phyloP scores from a whole-genome alignment of 2,797 vertebrate genomes.

The Pseudotriccus pelzelni region DNA sequence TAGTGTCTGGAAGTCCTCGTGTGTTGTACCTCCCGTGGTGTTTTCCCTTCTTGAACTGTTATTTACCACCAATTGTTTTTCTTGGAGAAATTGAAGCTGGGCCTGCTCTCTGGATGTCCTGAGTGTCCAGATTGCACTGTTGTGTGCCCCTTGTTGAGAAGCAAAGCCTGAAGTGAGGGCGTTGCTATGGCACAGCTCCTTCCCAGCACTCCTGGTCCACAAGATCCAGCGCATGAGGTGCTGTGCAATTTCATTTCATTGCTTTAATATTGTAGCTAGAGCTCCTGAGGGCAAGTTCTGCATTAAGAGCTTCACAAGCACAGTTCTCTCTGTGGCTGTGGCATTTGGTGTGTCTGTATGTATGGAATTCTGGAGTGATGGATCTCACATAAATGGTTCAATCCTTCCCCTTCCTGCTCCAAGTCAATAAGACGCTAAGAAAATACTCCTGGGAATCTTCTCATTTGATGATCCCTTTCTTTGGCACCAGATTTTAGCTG shows the following conservation, averaged over 20 bases:
- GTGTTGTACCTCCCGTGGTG: fast-evolving
- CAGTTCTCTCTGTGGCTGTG: not conserved
- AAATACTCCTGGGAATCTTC: not conserved
- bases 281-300: not conserved
- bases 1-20: not conserved
- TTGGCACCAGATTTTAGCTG: not conserved
- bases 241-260: not conserved
- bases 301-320: not conserved
- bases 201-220: not conserved
- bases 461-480: not conserved
- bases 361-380: not conserved
- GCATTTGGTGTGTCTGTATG: fast-evolving
- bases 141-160: not conserved
- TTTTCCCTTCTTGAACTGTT: not conserved
- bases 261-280: not conserved
- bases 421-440: not conserved
- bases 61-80: not conserved
- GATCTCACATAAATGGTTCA: not conserved
- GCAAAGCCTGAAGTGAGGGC: not conserved
- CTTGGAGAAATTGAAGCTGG: not conserved
- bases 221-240: not conserved
- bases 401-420: not conserved
- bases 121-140: fast-evolving
- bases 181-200: not conserved
- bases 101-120: not conserved